Evolutionary conservation across 2,113 vertebrate genomes (phyloP).

Genomic region (Elgaria multicarinata): DNA sequence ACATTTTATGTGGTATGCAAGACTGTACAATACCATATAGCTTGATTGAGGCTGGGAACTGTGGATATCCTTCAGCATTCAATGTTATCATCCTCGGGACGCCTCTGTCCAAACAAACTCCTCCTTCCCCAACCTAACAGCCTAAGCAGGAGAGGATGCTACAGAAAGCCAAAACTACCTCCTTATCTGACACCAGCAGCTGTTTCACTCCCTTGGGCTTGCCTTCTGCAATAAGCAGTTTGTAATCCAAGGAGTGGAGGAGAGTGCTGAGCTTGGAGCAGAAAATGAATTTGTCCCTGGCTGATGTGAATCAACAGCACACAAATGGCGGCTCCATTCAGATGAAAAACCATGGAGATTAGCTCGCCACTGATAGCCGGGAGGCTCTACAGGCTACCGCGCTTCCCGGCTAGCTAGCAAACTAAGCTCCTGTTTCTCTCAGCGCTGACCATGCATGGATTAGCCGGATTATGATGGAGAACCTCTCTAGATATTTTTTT

Average conservation of each 20-base stretch:
- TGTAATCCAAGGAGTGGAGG: slow-evolving; percentile 34
- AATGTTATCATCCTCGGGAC: background rate
- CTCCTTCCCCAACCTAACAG: background rate
- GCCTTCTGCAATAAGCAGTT: slow-evolving; percentile 31
- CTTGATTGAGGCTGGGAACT: background rate
- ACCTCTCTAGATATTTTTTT: slow-evolving; percentile 31
- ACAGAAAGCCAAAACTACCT: background rate
- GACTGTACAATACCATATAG: background rate
- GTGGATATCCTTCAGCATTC: background rate
- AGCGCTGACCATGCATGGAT: slow-evolving; percentile 19
- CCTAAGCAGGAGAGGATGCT: slow-evolving; percentile 11
- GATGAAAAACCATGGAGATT: slow-evolving; percentile 42
- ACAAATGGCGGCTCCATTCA: slow-evolving; percentile 20
- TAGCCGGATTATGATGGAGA: slow-evolving; percentile 27
- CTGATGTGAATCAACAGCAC: slow-evolving; percentile 30
- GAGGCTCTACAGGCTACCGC: slow-evolving; percentile 12
- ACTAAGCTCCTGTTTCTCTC: slow-evolving; percentile 19
- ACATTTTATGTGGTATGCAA: no score
- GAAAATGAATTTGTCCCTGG: slow-evolving; percentile 41
- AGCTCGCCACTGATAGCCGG: slow-evolving; percentile 29
- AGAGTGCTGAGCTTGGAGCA: slow-evolving; percentile 28
- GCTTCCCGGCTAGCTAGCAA: slow-evolving; percentile 13
- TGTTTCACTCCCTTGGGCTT: slow-evolving; percentile 33
- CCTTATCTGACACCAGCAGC: slow-evolving; percentile 32
- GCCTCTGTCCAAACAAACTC: background rate